Evolutionary conservation across 2,888 invertebrate genomes (phyloP).

Genomic region (Ormyrus labotus): DNA sequence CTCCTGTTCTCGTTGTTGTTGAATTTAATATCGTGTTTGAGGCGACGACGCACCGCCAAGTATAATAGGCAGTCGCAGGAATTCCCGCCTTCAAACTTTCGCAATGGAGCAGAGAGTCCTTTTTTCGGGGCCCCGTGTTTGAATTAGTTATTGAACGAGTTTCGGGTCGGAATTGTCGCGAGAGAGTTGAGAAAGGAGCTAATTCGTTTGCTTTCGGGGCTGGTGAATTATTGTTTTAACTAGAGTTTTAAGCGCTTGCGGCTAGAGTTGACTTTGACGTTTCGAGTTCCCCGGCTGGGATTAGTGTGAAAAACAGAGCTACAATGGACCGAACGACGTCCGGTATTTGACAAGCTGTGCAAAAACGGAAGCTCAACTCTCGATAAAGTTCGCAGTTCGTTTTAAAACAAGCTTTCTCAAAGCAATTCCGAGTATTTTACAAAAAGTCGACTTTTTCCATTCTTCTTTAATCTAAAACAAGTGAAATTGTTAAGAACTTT

Average conservation of each 20-base stretch:
- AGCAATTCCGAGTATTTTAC: too few species aligned
- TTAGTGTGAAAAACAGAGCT: too few species aligned
- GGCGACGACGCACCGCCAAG: neutral
- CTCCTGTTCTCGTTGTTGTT: slow-evolving; percentile 22
- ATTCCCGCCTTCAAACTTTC: slow-evolving; percentile 37
- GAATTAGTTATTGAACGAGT: slow-evolving; percentile 38
- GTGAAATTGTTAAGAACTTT: too few species aligned
- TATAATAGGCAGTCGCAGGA: slow-evolving; percentile 20
- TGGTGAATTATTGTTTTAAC: slow-evolving; percentile 23
- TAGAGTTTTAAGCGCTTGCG: slow-evolving; percentile 5
- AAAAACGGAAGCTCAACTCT: too few species aligned
- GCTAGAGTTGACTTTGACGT: neutral
- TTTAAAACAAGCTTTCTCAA: too few species aligned
- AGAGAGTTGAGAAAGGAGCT: neutral
- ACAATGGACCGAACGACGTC: too few species aligned
- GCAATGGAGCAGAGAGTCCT: neutral
- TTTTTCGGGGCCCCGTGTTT: neutral
- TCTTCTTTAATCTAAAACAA: too few species aligned
- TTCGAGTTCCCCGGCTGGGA: neutral
- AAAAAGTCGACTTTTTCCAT: too few species aligned
- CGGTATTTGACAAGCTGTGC: too few species aligned
- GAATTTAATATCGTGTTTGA: slow-evolving; percentile 43
- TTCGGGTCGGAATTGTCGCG: neutral
- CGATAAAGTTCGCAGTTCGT: neutral
- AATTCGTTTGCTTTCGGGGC: neutral